Base-by-base conservation (phyloP, 1,140 invertebrate genomes). In the Lethocerus indicus region DNA sequence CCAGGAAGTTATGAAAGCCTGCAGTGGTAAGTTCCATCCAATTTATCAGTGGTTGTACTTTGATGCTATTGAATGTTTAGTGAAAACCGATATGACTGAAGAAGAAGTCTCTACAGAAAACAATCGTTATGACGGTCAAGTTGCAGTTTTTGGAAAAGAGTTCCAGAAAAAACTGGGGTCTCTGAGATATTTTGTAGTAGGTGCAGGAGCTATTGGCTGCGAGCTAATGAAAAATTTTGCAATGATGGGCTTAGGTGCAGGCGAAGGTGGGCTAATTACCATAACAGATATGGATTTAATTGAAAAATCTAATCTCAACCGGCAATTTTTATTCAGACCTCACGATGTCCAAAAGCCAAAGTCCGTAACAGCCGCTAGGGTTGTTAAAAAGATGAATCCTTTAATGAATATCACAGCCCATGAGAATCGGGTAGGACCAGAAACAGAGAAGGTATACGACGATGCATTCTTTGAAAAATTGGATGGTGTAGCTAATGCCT, bases 261-360 rank as follows among this genome's bases (percentile, higher is more conserved):
- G 95, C 47, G 95, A 95, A 23, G 98, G 98, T 62, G 95, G 95
- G 91, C 5, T 75, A 75, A 25, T 87, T 4, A 81, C 78, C 29
- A 82, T 99, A 14, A 99, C 96, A 26, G 96, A 99, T 61, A 98
- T 98, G 94, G 96, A 99, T 70, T 76, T 91, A 43, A 99, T 99
- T 59, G 95, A 98, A 68, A 94, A 95, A 63, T 96, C 91, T 12
- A 99, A 99, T 70, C 73, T 99, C 47, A 99, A 98, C 69, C 71
- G 96, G 49, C 96, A 99, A 69, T 99, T 99, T 68, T 72, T 99
- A 4, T 99, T 99, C 71, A 72, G 94, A 54, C 81, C 88, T 2
- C 75, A 79, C 50, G 92, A 99, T 71, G 91, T 98, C 13, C 90
- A 96, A 64, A 83, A 85, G 64, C 73, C 88, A 6, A 99, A 99